Conservation (phyloP, 2,888 invertebrate genomes). For the Zhuqinia jingwanae region DNA sequence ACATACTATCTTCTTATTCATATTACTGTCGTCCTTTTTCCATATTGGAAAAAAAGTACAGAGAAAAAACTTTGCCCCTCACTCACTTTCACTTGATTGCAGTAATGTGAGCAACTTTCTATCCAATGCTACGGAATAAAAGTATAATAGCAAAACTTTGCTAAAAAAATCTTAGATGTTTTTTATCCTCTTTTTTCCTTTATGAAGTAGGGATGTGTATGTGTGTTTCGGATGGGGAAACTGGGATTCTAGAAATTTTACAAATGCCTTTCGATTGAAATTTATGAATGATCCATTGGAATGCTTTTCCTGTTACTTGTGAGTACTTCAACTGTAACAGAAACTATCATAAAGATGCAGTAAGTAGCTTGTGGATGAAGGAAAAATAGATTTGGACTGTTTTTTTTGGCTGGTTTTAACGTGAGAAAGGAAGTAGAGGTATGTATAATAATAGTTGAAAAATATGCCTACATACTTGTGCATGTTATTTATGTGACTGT, state of each 20-base stretch:
- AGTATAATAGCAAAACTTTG: conserved; percentile 62
- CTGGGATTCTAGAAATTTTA: conserved; percentile 47
- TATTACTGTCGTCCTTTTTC: background rate
- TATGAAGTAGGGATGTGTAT: background rate
- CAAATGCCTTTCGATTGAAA: conserved; percentile 66
- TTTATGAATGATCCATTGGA: conserved; percentile 64
- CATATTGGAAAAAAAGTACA: conserved; percentile 19
- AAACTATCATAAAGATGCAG: background rate
- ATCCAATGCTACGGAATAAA: conserved; percentile 4
- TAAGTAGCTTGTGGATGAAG: too few species aligned
- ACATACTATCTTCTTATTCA: background rate
- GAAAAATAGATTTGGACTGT: too few species aligned
- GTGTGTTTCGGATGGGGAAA: background rate
- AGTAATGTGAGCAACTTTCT: conserved; percentile 64
- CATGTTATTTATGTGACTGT: too few species aligned
- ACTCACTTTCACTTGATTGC: conserved; percentile 58
- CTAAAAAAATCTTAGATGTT: conserved; percentile 29
- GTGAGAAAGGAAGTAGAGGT: background rate
- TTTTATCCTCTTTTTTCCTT: background rate
- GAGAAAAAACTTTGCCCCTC: conserved; percentile 31
- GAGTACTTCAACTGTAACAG: background rate
- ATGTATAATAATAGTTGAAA: background rate
- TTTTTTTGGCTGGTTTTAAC: too few species aligned
- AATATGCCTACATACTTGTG: too few species aligned
- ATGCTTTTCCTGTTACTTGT: background rate